phyloP scores from a whole-genome alignment of 2,888 invertebrate genomes.

The Lottia scabra region DNA sequence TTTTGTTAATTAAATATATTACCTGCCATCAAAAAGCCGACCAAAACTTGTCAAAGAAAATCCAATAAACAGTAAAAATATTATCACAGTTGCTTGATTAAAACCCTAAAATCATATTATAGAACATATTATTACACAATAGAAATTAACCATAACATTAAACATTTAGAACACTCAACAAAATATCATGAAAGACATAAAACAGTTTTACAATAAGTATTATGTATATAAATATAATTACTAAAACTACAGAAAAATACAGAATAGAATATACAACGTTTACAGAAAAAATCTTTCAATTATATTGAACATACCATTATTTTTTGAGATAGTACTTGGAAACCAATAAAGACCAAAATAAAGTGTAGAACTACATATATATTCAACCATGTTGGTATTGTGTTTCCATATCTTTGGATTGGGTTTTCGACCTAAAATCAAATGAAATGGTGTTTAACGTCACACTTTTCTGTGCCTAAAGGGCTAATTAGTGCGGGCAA shows the following conservation, averaged over 20 bases:
- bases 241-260: too few species aligned
- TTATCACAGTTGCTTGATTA: slow-evolving; percentile 33
- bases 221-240: too few species aligned
- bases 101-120: slow-evolving; percentile 35
- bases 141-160: too few species aligned
- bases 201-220: too few species aligned
- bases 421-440: slow-evolving; percentile 46
- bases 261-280: too few species aligned
- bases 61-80: slow-evolving; percentile 31
- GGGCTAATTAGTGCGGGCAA: too few species aligned
- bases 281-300: too few species aligned
- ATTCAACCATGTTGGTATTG: slow-evolving; percentile 38
- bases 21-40: slow-evolving; percentile 17
- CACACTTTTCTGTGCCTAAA: too few species aligned
- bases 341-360: slow-evolving; percentile 32
- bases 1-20: not conserved
- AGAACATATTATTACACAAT: not conserved
- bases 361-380: slow-evolving; percentile 50
- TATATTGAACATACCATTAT: slow-evolving; percentile 30
- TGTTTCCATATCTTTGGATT: slow-evolving; percentile 38
- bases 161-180: too few species aligned
- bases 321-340: slow-evolving; percentile 31
- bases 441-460: too few species aligned
- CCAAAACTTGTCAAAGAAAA: slow-evolving; percentile 18
- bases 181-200: too few species aligned